Percentiles rank a stretch among this genome's conserved stretches.
phyloP scores from a whole-genome alignment of 2,113 vertebrate genomes.

The Mellivora capensis region DNA sequence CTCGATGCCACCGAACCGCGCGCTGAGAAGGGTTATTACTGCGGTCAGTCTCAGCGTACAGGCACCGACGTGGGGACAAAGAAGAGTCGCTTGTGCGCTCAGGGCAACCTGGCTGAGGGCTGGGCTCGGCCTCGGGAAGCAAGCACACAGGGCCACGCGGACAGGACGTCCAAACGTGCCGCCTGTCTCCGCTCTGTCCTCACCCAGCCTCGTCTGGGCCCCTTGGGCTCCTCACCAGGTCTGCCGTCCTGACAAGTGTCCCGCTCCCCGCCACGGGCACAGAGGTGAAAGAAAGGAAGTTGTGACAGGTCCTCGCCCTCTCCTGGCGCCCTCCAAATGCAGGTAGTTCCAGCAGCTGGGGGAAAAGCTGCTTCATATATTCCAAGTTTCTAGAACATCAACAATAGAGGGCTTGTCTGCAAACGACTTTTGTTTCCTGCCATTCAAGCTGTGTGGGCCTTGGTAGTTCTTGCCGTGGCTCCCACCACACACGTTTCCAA shows the following conservation, averaged over 20 bases:
- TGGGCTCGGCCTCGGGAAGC: rapidly evolving
- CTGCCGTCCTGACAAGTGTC: not conserved
- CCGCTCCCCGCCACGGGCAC: rapidly evolving
- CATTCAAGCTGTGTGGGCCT: constrained; percentile 42
- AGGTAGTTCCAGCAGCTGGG: constrained; percentile 31
- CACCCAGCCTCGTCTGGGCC: not conserved
- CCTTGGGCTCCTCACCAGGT: not conserved
- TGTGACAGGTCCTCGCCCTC: rapidly evolving
- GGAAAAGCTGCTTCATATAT: constrained; percentile 35
- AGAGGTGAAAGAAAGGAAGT: not conserved
- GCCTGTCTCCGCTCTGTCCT: rapidly evolving
- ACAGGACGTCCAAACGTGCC: not conserved
- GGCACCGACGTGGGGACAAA: not conserved
- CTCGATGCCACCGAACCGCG: not conserved
- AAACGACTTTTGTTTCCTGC: constrained; percentile 64
- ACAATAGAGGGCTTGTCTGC: constrained; percentile 70
- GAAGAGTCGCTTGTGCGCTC: not conserved
- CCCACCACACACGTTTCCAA: not conserved
- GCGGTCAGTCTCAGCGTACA: not conserved
- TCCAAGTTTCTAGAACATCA: constrained; percentile 51
- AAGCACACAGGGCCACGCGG: rapidly evolving
- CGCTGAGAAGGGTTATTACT: not conserved
- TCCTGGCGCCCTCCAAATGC: not conserved
- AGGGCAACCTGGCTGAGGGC: not conserved
- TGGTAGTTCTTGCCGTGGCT: not conserved